phyloP scores from a whole-genome alignment of 2,113 vertebrate genomes.

The Phodopus roborovskii region DNA sequence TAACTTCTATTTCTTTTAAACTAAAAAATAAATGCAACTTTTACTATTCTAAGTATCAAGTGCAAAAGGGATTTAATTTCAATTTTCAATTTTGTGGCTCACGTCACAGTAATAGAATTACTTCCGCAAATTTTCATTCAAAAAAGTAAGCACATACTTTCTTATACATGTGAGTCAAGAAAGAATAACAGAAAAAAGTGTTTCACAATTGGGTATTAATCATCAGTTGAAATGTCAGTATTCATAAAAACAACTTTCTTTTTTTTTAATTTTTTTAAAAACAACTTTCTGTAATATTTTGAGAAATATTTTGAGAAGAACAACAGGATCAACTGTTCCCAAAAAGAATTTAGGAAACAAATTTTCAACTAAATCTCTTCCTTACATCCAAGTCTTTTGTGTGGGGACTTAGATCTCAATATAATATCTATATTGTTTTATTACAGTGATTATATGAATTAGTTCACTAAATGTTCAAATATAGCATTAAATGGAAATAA shows the following conservation, averaged over 20 bases:
- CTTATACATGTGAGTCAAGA: background rate
- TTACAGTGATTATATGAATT: background rate
- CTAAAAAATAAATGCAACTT: background rate
- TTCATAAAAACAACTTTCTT: background rate
- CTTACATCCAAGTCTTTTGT: background rate
- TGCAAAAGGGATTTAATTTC: background rate
- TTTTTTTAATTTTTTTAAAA: too few species aligned
- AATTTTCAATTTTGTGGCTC: background rate
- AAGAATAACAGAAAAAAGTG: background rate
- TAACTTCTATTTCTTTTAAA: background rate
- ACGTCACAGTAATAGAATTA: background rate
- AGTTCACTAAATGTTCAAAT: background rate
- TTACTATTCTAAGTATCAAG: background rate
- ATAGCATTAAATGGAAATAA: background rate
- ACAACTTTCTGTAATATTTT: background rate
- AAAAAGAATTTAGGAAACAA: background rate
- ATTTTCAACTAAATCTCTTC: background rate
- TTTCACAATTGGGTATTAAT: background rate
- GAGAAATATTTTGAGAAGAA: too few species aligned
- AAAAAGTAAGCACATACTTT: background rate
- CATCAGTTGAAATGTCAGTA: background rate
- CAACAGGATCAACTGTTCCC: background rate
- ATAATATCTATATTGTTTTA: background rate
- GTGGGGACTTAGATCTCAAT: background rate
- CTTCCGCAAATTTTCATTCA: background rate